phyloP scores from a whole-genome alignment of 2,888 invertebrate genomes.

The Cremastinae sp. region DNA sequence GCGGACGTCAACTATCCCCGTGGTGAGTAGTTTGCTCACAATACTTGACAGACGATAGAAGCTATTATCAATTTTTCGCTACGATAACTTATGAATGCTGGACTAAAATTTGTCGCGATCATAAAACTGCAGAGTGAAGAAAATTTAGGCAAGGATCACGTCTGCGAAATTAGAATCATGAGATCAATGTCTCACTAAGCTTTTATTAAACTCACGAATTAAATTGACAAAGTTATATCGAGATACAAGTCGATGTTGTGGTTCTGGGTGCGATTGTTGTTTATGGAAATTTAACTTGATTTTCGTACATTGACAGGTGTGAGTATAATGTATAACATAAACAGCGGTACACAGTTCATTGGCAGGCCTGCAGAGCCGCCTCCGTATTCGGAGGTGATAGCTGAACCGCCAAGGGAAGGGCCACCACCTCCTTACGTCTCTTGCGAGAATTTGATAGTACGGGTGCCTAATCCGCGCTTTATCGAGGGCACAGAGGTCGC shows the following conservation, averaged over 20 bases:
- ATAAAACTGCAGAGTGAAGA: not conserved
- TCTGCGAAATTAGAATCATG: not conserved
- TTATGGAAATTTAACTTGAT: slow-evolving; percentile 3
- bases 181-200: no score
- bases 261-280: no score
- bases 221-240: no score
- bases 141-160: slow-evolving; percentile 20
- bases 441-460: slow-evolving; percentile 67
- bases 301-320: slow-evolving; percentile 66
- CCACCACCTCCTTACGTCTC: slow-evolving; percentile 80
- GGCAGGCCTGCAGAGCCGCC: slow-evolving; percentile 79
- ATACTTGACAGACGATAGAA: no score
- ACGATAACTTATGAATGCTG: no score
- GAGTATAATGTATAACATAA: slow-evolving; percentile 79
- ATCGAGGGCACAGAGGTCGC: slow-evolving; percentile 28
- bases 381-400: slow-evolving; percentile 78
- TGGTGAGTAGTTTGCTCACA: slow-evolving; percentile 54
- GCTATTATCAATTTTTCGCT: not conserved
- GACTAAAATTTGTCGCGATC: not conserved
- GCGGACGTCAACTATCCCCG: slow-evolving; percentile 63
- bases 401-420: slow-evolving; percentile 78
- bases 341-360: slow-evolving; percentile 79
- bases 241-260: no score
- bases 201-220: no score
- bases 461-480: slow-evolving; percentile 52